Conservation (phyloP, 2,888 invertebrate species). For the Pammene aurita region DNA sequence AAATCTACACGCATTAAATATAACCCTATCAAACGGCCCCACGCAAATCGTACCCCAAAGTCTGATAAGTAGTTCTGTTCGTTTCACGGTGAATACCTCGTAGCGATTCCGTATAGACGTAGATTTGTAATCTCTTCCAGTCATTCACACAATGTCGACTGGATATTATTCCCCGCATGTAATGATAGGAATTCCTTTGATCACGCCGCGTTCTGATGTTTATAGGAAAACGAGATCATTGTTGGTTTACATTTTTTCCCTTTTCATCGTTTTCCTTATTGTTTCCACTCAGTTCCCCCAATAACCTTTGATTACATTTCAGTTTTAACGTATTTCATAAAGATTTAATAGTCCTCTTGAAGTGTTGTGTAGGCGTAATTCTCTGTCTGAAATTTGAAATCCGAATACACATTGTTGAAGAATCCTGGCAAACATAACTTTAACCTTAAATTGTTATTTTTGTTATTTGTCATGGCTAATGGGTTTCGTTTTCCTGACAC, state of each 20-base stretch:
- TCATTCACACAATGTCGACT: slow-evolving; percentile 22
- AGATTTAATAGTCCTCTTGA: not conserved
- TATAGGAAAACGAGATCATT: slow-evolving; percentile 30
- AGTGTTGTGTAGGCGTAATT: not conserved
- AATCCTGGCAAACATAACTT: too few relatives aligned
- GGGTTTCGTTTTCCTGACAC: not conserved
- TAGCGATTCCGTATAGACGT: slow-evolving; percentile 16
- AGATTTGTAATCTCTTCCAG: slow-evolving; percentile 26
- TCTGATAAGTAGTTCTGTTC: slow-evolving; percentile 37
- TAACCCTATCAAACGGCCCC: slow-evolving; percentile 38
- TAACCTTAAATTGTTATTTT: too few relatives aligned
- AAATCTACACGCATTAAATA: slow-evolving; percentile 42
- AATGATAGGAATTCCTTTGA: slow-evolving; percentile 26
- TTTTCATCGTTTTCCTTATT: slow-evolving; percentile 22
- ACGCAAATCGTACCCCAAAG: slow-evolving; percentile 36
- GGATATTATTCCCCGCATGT: slow-evolving; percentile 18
- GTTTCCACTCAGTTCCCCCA: slow-evolving; percentile 7
- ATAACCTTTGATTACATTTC: slow-evolving; percentile 22
- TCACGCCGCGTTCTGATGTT: slow-evolving; percentile 21
- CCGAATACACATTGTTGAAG: too few relatives aligned
- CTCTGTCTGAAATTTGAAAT: too few relatives aligned
- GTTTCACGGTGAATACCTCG: slow-evolving; percentile 23
- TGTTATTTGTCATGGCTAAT: too few relatives aligned
- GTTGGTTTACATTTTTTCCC: slow-evolving; percentile 16
- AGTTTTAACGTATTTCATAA: not conserved